Percentiles rank a stretch among this genome's conserved stretches.
phyloP scores from a whole-genome alignment of 2,888 invertebrate genomes.

The Ischnus inquisitorius region DNA sequence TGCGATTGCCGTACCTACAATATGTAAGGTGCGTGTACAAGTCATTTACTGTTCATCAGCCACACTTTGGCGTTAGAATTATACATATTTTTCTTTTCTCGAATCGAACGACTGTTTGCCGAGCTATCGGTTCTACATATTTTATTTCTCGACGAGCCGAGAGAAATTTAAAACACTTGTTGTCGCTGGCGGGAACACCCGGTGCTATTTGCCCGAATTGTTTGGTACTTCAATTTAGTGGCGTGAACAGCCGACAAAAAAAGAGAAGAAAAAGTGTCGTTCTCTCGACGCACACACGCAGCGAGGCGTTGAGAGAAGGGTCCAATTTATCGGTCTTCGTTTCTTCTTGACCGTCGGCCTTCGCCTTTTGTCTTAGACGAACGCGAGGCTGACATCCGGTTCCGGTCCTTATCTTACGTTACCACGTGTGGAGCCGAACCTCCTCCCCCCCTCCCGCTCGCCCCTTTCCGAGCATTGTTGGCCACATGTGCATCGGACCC shows the following conservation, averaged over 20 bases:
- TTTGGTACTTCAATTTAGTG: slow-evolving; percentile 64
- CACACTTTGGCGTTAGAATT: slow-evolving; percentile 8
- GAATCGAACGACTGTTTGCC: not conserved
- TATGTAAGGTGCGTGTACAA: slow-evolving; percentile 3
- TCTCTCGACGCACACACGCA: slow-evolving; percentile 20
- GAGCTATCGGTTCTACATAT: not conserved
- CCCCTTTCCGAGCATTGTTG: slow-evolving; percentile 75
- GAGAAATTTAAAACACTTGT: slow-evolving; percentile 52
- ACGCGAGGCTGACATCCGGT: slow-evolving; percentile 77
- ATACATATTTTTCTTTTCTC: not conserved
- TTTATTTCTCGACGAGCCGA: not conserved
- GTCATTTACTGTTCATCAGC: slow-evolving; percentile 31
- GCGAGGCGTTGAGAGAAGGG: not conserved
- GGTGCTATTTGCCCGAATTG: slow-evolving; percentile 44
- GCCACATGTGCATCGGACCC: slow-evolving; percentile 77
- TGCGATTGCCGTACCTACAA: slow-evolving; percentile 21
- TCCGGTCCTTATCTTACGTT: slow-evolving; percentile 82
- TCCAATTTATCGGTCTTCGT: slow-evolving; percentile 68
- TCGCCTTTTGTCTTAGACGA: slow-evolving; percentile 76
- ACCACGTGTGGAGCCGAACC: slow-evolving; percentile 73
- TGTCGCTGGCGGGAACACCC: slow-evolving; percentile 39
- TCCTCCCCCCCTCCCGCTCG: slow-evolving; percentile 52
- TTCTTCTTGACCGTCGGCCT: slow-evolving; percentile 58
- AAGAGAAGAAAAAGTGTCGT: slow-evolving; percentile 39
- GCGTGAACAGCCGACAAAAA: slow-evolving; percentile 59